These are phyloP conservation scores for Blastobasis adustella DNA, from an alignment of 2,888 invertebrate genomes.

Conservation along the genomic window DNA sequence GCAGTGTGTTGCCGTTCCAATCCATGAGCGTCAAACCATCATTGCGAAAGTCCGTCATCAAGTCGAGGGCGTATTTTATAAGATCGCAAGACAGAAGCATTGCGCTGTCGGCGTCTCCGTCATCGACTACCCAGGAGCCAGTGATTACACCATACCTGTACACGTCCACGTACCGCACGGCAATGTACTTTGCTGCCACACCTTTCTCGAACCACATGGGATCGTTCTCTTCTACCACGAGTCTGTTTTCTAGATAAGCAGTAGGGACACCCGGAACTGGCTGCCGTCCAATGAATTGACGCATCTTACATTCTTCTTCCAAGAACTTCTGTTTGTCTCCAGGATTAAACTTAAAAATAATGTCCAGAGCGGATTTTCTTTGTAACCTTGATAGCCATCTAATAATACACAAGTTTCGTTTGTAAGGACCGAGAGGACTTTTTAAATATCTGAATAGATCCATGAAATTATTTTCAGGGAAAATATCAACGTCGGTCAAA, in stretches of 20 bases:
- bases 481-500: slow-evolving; percentile 21
- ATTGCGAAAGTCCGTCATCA: slow-evolving; percentile 27
- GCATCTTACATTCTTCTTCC: slow-evolving; percentile 1
- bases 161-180: slow-evolving; percentile 17
- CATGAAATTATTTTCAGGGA: slow-evolving; percentile 19
- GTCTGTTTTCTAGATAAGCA: slow-evolving; percentile 12
- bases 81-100: slow-evolving; percentile 27
- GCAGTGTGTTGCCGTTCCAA: not conserved
- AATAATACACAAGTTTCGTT: slow-evolving; percentile 2
- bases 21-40: not conserved
- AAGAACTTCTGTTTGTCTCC: slow-evolving; percentile 5
- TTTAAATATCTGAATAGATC: slow-evolving; percentile 12
- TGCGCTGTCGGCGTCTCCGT: slow-evolving; percentile 17
- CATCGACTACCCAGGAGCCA: slow-evolving; percentile 16
- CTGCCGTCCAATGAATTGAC: slow-evolving; percentile 5
- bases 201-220: slow-evolving; percentile 28
- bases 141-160: slow-evolving; percentile 10
- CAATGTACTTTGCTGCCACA: slow-evolving; percentile 16
- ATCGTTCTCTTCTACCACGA: slow-evolving; percentile 13
- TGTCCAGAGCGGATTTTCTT: not conserved
- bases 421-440: not conserved
- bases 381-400: slow-evolving; percentile 7
- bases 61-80: slow-evolving; percentile 31
- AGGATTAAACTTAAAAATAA: slow-evolving; percentile 1
- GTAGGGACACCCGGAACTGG: slow-evolving; percentile 11